Base-by-base conservation (phyloP, 1,140 invertebrate genomes). In the Heliconius melpomene region DNA sequence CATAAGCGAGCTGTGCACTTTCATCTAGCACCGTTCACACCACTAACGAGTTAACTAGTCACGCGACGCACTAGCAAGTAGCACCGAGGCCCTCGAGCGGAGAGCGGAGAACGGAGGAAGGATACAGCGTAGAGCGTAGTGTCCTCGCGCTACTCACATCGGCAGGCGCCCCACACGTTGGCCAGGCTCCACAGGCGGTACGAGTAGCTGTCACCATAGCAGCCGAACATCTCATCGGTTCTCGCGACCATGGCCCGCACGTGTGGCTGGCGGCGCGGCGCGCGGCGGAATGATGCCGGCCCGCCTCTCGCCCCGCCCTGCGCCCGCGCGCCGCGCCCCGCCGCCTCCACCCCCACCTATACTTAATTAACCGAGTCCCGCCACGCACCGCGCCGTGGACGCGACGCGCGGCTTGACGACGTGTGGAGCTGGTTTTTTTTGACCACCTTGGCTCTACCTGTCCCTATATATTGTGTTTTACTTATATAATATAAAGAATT, bases 151-250 rank as follows among this genome's bases (percentile, higher is more conserved):
- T 95, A 96, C 96, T 96, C 94, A 96, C 96, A 95, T 94, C 96
- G 96, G 92, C 95, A 96, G 93, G 95, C 95, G 94, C 95, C 96
- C 96, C 96, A 96, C 80, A 96, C 95, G 94, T 96, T 96, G 93
- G 96, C 96, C 90, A 96, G 94, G 94, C 95, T 96, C 96, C 96
- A 96, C 88, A 96, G 95, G 87, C 96, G 94, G 94, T 96, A 96
- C 90, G 96, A 96, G 94, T 96, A 96, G 92, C 96, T 96, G 94
- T 96, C 93, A 93, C 92, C 95, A 94, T 96, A 96, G 94, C 95
- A 96, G 85, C 95, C 95, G 94, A 95, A 96, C 96, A 96, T 96
- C 84, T 91, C 90, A 91, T 95, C 95, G 94, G 95, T 95, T 91
- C 96, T 95, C 94, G 95, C 96, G 93, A 96, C 96, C 95, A 96